A percentile compares a stretch with the other conserved stretches of the same genome.
phyloP scores from a whole-genome alignment of 2,888 invertebrate species.

The Platycheirus rosarum region DNA sequence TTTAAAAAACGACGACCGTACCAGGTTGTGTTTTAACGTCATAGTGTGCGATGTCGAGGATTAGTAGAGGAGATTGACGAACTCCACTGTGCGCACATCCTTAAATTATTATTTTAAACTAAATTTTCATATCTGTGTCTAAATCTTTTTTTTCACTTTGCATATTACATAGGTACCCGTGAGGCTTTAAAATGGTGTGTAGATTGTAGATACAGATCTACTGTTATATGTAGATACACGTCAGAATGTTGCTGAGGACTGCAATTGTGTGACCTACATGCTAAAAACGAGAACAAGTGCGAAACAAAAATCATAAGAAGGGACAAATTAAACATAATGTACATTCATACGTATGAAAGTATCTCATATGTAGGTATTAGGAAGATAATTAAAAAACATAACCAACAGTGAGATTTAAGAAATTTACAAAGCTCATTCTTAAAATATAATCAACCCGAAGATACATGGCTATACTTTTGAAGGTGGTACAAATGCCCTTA shows the following conservation, averaged over 20 bases:
- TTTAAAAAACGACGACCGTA: neutral
- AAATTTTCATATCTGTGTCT: neutral
- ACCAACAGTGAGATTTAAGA: too few species aligned
- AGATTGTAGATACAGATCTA: constrained; percentile 9
- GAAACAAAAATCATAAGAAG: constrained; percentile 45
- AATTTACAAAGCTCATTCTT: too few species aligned
- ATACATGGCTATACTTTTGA: too few species aligned
- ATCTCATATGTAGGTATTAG: constrained; percentile 23
- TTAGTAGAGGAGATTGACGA: neutral
- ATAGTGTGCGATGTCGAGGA: neutral
- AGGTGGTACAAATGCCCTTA: too few species aligned
- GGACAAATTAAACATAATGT: too few species aligned
- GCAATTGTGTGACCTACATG: constrained; percentile 37
- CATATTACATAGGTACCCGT: constrained; percentile 40
- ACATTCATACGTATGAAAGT: too few species aligned
- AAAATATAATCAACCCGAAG: neutral
- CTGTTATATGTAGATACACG: constrained; percentile 9
- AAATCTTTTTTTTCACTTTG: constrained; percentile 28
- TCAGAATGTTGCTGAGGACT: constrained; percentile 24
- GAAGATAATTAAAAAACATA: too few species aligned
- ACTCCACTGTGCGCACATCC: too few species aligned
- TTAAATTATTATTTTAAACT: neutral
- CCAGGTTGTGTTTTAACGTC: neutral
- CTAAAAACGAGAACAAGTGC: constrained; percentile 50
- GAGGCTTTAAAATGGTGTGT: constrained; percentile 17